Evolutionary conservation across 1,140 invertebrate genomes (phyloP), one percentile per base, ranked within the genome.

Genomic region (Brachionus manjavacas): DNA sequence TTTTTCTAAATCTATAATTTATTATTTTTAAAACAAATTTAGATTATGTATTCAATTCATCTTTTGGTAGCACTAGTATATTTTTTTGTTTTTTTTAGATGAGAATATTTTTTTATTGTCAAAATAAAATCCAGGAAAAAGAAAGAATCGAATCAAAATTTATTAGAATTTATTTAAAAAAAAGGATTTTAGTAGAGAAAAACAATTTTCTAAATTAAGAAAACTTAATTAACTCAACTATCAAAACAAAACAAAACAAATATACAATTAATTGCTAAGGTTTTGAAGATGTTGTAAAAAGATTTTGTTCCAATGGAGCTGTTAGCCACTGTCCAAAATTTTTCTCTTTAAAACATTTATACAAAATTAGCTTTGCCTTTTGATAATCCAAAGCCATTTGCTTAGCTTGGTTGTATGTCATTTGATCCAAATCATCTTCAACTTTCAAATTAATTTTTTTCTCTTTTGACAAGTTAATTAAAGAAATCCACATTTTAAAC

Each of bases 341-440:
- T 20, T 68, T 81, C 4, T 43, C 64, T 20, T 64, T 46, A 11
- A 81, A 64, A 12, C 35, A 41, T 35, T 81, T 68, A 25, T 81
- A 81, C 14, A 81, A 2, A 25, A 6, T 39, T 16, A 81, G 41
- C 20, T 68, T 83, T 8, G 64, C 68, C 3, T 31, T 70, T 52
- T 83, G 81, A 55, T 83, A 83, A 35, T 83, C 25, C 2, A 31
- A 1, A 52, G 60, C 16, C 39, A 83, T 25, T 43, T 20, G 14
- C 52, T 83, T 83, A 31, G 81, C 81, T 39, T 83, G 28, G 23
- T n/a, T 8, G 55, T 83, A 83, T 6, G 14, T 83, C 1, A 68
- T 12, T 11, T 49, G 25, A 41, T 46, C 31, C 1, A 64, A 39
- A 41, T 20, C 7, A 14, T 41, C 9, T 14, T 31, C 11, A 60